phyloP scores from a whole-genome alignment of 1,140 invertebrate genomes.

The Sipha flava region DNA sequence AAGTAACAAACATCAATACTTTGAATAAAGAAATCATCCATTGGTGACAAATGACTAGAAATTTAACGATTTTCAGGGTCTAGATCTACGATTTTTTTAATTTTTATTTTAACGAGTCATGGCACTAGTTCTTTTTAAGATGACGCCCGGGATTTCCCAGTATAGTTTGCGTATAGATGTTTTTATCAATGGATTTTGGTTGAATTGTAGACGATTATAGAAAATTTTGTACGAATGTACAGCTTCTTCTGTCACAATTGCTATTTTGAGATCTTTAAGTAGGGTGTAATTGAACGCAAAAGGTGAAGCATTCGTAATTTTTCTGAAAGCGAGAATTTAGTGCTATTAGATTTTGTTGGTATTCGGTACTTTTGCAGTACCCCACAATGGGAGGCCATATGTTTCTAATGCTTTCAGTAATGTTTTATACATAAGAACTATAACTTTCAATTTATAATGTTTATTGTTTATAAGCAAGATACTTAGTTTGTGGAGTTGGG shows the following conservation, averaged over 20 bases:
- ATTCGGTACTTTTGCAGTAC: conserved; percentile 38
- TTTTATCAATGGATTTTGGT: no score
- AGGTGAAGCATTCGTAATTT: conserved; percentile 1
- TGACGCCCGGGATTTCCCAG: no score
- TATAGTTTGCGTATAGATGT: no score
- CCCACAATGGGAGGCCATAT: conserved; percentile 42
- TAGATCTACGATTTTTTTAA: no score
- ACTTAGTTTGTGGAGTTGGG: not conserved
- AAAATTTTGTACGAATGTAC: not conserved
- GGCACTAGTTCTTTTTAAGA: no score
- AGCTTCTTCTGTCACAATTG: no score
- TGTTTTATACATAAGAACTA: conserved; percentile 40
- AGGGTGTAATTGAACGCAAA: not conserved
- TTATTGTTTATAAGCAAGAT: conserved; percentile 37
- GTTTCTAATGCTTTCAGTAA: conserved; percentile 42
- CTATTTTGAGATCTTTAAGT: no score
- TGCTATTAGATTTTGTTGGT: conserved; percentile 38
- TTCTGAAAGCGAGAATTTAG: conserved; percentile 33
- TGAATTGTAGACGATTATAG: not conserved
- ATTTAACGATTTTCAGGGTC: no score
- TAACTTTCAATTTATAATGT: conserved; percentile 37
- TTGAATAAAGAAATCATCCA: no score
- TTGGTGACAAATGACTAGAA: no score
- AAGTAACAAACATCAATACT: no score
- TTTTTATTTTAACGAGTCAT: no score